Evolutionary conservation across 2,888 invertebrate species (phyloP), one percentile per base, ranked within the genome.

Genomic region (Troides oblongomaculatus): DNA sequence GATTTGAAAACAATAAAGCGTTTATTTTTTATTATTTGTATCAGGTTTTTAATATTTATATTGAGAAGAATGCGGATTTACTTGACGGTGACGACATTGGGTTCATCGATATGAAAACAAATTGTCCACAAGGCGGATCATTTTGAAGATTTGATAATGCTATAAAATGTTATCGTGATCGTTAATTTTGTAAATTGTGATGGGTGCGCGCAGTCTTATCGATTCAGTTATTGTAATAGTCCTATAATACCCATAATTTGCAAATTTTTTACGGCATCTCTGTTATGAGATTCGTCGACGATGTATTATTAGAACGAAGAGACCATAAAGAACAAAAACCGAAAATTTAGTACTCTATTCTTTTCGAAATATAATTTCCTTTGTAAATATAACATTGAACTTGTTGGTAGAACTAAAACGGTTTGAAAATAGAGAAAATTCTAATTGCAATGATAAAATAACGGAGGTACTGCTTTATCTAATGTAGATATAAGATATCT

Each of bases 11-110:
- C 70, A 67, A 71, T 67, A 71, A 71, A 71, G 61, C 70, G 67
- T 67, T 71, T 71, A 71, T 71, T 67, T 70, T 53, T 68, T 67
- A 57, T 46, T 25, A 65, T 58, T 70, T 60, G 60, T 66, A 66
- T 59, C 70, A 67, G 70, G 70, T 71, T 71, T 71, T 71, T 57
- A 64, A 64, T 66, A 64, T 60, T 67, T 68, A 57, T 67, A 67
- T 62, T 25, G 30, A 60, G 39, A 66, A 60, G 70, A 71, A 71
- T 71, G 70, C 70, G 70, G 70, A 71, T 71, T 63, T 64, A 64
- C 43, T 68, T 63, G 12, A 67, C 60, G 63, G 43, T 71, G 70
- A 71, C 70, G 70, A 58, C 67, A 67, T 71, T 67, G 64, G 64
- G 46, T 50, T 36, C 62, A 57, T 56, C 69, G 61, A 65, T 57